Conservation (phyloP, 2,797 vertebrate genomes). For the Pangasius mekongensis region DNA sequence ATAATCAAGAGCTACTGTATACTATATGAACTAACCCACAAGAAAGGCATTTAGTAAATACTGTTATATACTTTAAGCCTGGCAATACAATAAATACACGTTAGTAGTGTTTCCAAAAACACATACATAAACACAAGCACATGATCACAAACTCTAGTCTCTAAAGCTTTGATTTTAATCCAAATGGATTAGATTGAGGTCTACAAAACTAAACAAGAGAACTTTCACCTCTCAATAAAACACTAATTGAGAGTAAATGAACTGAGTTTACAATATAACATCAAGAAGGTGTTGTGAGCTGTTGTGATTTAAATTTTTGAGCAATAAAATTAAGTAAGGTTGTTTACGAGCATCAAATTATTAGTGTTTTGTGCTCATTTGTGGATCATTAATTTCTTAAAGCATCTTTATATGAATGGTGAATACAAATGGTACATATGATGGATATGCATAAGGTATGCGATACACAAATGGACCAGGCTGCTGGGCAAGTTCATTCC, state of each 20-base stretch:
- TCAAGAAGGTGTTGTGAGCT: neutral
- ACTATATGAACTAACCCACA: neutral
- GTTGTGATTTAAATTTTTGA: neutral
- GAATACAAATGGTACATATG: neutral
- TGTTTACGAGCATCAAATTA: neutral
- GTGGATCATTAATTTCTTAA: neutral
- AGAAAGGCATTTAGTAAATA: neutral
- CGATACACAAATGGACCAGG: conserved; percentile 26
- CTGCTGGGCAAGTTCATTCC: conserved; percentile 42
- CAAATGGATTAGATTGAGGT: conserved; percentile 66
- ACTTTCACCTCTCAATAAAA: conserved; percentile 49
- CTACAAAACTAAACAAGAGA: conserved; percentile 55
- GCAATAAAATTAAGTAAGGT: neutral
- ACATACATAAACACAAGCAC: conserved; percentile 57
- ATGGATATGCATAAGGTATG: conserved; percentile 14
- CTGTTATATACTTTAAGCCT: neutral
- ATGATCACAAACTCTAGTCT: conserved; percentile 41
- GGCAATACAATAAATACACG: conserved; percentile 18
- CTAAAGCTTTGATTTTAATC: conserved; percentile 61
- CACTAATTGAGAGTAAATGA: conserved; percentile 16
- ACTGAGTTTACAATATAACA: neutral
- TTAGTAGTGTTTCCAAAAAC: conserved; percentile 44
- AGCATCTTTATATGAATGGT: neutral
- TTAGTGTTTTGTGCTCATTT: neutral
- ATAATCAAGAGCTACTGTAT: neutral